Evolutionary conservation across 1,140 invertebrate genomes (phyloP).

Genomic region (Apolygus lucorum): DNA sequence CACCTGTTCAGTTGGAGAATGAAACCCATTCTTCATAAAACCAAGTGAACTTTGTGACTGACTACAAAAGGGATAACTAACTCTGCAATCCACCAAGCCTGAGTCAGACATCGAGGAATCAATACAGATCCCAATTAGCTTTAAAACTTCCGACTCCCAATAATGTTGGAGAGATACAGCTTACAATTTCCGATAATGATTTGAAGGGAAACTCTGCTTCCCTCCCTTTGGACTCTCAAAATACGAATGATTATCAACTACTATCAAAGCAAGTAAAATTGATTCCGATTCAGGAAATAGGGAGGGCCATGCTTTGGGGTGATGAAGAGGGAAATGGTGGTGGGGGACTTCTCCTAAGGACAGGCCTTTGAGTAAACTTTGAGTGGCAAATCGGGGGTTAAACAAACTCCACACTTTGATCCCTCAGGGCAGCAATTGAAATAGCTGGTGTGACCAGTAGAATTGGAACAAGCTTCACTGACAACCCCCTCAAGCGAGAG

Average conservation of each 20-base stretch:
- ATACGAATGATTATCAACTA: neutral
- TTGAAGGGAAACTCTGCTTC: neutral
- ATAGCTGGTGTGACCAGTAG: constrained; percentile 3
- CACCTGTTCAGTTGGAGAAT: too few species aligned
- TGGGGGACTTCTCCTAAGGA: neutral
- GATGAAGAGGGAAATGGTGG: neutral
- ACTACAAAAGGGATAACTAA: too few species aligned
- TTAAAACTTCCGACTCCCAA: neutral
- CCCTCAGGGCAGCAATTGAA: constrained; percentile 11
- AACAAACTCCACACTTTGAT: constrained; percentile 14
- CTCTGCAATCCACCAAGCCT: too few species aligned
- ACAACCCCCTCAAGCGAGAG: constrained; percentile 1
- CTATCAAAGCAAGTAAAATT: neutral
- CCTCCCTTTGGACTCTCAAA: neutral
- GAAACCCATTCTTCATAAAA: too few species aligned
- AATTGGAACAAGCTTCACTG: neutral
- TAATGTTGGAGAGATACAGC: neutral
- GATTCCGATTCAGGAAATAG: neutral
- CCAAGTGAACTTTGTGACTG: too few species aligned
- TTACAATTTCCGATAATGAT: neutral
- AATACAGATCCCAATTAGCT: too few species aligned
- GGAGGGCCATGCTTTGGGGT: neutral
- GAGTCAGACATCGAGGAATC: too few species aligned
- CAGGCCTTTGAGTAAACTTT: constrained; percentile 14
- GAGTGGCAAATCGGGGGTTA: constrained; percentile 16